phyloP scores from a whole-genome alignment of 2,888 invertebrate species.

The Cerceris rybyensis region DNA sequence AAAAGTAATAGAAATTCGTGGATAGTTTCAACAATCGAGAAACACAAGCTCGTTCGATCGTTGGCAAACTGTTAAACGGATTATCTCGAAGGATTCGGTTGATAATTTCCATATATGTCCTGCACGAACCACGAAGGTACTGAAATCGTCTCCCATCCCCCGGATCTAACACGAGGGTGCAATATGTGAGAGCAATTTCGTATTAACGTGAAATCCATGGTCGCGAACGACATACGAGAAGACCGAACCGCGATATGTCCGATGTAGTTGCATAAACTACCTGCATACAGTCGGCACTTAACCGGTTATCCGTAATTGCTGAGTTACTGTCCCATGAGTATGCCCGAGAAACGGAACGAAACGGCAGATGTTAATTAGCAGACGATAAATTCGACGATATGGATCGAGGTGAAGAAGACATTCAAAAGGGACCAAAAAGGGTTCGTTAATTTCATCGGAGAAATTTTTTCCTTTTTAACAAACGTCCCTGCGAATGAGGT shows the following conservation, averaged over 20 bases:
- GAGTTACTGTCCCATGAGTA: conserved; percentile 33
- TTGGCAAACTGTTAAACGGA: conserved; percentile 19
- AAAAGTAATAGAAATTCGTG: neutral
- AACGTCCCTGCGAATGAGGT: too few relatives aligned
- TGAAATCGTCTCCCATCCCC: conserved; percentile 6
- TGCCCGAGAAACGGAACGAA: conserved; percentile 28
- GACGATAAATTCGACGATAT: conserved; percentile 17
- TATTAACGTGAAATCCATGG: conserved; percentile 47
- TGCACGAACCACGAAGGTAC: conserved; percentile 5
- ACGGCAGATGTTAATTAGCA: conserved; percentile 38
- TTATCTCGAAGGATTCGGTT: conserved; percentile 20
- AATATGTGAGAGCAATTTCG: conserved; percentile 46
- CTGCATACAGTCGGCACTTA: conserved; percentile 36
- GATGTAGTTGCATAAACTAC: conserved; percentile 43
- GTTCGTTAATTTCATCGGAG: neutral
- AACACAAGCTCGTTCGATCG: neutral
- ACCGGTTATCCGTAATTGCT: conserved; percentile 45
- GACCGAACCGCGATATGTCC: conserved; percentile 17
- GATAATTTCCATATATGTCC: neutral
- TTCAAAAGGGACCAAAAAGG: neutral
- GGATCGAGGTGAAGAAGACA: conserved; percentile 19
- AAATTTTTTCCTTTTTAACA: too few relatives aligned
- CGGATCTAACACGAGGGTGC: conserved; percentile 3
- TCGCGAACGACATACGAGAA: conserved; percentile 14
- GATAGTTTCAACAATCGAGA: conserved; percentile 9